phyloP scores from a whole-genome alignment of 2,113 vertebrate genomes.

The Cynocephalus volans region DNA sequence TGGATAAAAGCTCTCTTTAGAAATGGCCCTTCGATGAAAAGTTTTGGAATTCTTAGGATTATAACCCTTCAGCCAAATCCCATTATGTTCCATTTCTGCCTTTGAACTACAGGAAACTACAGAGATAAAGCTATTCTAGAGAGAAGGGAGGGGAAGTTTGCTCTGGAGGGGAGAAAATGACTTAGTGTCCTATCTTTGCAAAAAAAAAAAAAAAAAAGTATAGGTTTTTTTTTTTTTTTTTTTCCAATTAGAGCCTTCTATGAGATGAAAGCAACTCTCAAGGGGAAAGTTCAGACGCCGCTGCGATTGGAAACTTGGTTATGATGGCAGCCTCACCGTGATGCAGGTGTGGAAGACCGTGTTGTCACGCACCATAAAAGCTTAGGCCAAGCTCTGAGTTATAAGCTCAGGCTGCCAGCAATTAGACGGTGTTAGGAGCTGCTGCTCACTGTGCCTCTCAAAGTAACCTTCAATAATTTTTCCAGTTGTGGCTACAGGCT shows the following conservation, averaged over 20 bases:
- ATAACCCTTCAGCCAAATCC: slow-evolving; percentile 78
- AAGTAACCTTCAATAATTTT: slow-evolving; percentile 43
- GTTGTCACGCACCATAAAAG: background rate
- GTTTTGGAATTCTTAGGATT: slow-evolving; percentile 83
- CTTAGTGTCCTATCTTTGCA: slow-evolving; percentile 49
- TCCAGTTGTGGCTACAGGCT: background rate
- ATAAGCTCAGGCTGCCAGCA: slow-evolving; percentile 49
- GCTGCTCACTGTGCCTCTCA: background rate
- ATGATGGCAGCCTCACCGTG: background rate
- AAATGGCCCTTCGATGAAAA: slow-evolving; percentile 77
- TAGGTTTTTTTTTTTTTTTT: background rate
- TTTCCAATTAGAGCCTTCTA: slow-evolving; percentile 20
- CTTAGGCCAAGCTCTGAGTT: background rate
- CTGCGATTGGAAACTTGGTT: background rate
- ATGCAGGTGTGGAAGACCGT: background rate
- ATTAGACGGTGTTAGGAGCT: slow-evolving; percentile 23
- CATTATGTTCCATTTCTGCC: slow-evolving; percentile 76
- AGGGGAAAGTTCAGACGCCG: background rate
- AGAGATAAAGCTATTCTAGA: slow-evolving; percentile 60
- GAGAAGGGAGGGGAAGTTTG: slow-evolving; percentile 6
- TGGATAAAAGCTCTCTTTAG: slow-evolving; percentile 78
- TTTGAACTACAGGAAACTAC: slow-evolving; percentile 75
- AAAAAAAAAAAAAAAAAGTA: slow-evolving; percentile 34
- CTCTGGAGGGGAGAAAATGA: slow-evolving; percentile 57
- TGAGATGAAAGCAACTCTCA: slow-evolving; percentile 42